Evolutionary conservation across 2,113 vertebrate genomes (phyloP), one percentile per base, ranked within the genome.

Genomic region (Natator depressus): DNA sequence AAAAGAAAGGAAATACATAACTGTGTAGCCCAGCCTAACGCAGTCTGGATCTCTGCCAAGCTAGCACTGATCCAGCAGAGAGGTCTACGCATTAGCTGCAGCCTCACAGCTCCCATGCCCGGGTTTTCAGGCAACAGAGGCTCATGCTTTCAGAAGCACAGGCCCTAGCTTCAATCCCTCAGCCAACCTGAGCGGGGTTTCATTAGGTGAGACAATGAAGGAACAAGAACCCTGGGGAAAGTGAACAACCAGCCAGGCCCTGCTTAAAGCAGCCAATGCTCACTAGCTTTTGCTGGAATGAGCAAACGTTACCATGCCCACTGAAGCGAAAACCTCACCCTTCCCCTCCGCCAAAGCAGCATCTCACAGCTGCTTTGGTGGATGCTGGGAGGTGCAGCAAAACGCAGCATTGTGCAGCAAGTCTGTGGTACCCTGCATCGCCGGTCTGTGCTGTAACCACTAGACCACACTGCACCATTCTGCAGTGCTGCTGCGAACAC

Each of bases 1-100:
- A 24, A 91, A 91, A 35, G 92, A 91, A 93, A 91, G 46, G 92
- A 91, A 93, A 88, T 38, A 96, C 91, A 96, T 42, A 92, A 46
- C 94, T 91, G 57, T 24, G 79, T 20, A 89, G 88, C 50, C 72
- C 85, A 89, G 35, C 65, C 83, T 91, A 94, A 54, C 55, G 49
- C 49, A 72, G 46, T 89, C 57, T 49, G 5, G 80, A 76, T 86
- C 78, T 88, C 72, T 88, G 81, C 55, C 75, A 4, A 17, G 49
- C 38, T 46, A 85, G 12, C 31, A 51, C 46, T 82, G 53, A 49
- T 54, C 6, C 0, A n/a, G 31, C 54, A 47, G 80, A 57, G 76
- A 85, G 69, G 55, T 89, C 25, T 35, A 27, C 10, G 5, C 4
- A 4, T 27, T 27, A 57, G 24, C 55, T 57, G 55, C 31, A 31